These are phyloP conservation scores for Cephus nigrinus DNA, from an alignment of 2,888 invertebrate species.

Conservation along the genomic window DNA sequence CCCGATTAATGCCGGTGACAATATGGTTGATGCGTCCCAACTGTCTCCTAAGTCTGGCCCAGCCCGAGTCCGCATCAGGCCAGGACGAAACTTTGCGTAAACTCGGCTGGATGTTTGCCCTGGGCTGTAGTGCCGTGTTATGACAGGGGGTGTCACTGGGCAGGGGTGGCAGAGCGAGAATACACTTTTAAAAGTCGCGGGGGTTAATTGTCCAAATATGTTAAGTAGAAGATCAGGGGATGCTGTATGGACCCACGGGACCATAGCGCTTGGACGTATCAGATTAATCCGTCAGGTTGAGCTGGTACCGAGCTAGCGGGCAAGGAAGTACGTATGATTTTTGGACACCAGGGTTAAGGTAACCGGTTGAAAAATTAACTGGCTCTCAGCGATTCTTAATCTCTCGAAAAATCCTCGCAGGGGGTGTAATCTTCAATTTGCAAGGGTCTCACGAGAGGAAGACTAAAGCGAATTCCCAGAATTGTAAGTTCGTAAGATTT, in stretches of 20 bases:
- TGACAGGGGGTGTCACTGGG: slow-evolving; percentile 41
- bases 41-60: slow-evolving; percentile 37
- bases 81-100: slow-evolving; percentile 7
- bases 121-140: slow-evolving; percentile 15
- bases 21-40: slow-evolving; percentile 38
- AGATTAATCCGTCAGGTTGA: too few species aligned
- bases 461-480: neutral
- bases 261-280: neutral
- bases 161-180: slow-evolving; percentile 33
- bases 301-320: neutral
- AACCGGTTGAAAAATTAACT: slow-evolving; percentile 5
- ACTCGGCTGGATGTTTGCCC: slow-evolving; percentile 17
- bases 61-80: neutral
- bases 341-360: neutral
- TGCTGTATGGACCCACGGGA: neutral
- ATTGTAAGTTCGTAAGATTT: slow-evolving; percentile 34
- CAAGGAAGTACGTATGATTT: neutral
- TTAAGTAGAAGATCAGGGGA: slow-evolving; percentile 35
- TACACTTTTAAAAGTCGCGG: slow-evolving; percentile 41
- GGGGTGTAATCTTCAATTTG: slow-evolving; percentile 8
- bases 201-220: slow-evolving; percentile 54
- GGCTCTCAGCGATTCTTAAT: neutral
- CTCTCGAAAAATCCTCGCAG: slow-evolving; percentile 4
- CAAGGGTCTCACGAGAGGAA: neutral
- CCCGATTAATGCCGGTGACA: slow-evolving; percentile 40